These are phyloP conservation scores for Halcyon smyrnensis DNA, from an alignment of 2,797 vertebrate species.

Conservation along the genomic window DNA sequence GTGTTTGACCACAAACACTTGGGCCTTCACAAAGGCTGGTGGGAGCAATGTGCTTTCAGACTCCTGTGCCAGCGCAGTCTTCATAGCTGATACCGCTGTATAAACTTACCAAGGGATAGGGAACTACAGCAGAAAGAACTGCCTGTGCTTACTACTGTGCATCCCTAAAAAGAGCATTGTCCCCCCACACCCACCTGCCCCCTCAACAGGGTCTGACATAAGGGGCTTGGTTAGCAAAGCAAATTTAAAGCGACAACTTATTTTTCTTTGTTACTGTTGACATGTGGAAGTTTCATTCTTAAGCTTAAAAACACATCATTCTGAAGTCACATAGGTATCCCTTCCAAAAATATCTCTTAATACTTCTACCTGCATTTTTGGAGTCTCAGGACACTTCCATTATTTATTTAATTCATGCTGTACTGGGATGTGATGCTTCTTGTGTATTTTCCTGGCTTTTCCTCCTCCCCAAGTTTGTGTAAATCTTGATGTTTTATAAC, in stretches of 20 bases:
- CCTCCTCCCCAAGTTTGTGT: constrained; percentile 4
- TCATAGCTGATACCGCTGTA: neutral
- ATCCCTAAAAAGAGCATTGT: neutral
- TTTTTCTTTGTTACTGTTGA: constrained; percentile 63
- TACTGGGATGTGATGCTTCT: neutral
- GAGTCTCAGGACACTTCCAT: constrained; percentile 4
- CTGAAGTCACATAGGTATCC: constrained; percentile 28
- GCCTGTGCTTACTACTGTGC: neutral
- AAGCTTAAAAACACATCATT: neutral
- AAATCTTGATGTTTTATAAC: constrained; percentile 70
- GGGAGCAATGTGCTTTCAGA: neutral
- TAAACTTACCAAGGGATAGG: neutral
- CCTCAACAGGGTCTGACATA: neutral
- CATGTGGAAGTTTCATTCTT: constrained; percentile 48
- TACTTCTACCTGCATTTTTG: constrained; percentile 6
- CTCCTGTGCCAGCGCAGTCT: neutral
- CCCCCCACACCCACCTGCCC: accelerated
- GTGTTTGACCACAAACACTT: neutral
- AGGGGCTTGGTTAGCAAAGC: neutral
- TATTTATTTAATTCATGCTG: constrained; percentile 62
- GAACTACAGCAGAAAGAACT: neutral
- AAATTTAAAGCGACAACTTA: constrained; percentile 32
- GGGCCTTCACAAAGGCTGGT: neutral
- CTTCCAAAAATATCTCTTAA: constrained; percentile 47
- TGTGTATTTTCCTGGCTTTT: constrained; percentile 1